A percentile compares a stretch with the other conserved stretches of the same genome.
Conservation (phyloP, 2,888 invertebrate species). For the Erannis defoliaria region DNA sequence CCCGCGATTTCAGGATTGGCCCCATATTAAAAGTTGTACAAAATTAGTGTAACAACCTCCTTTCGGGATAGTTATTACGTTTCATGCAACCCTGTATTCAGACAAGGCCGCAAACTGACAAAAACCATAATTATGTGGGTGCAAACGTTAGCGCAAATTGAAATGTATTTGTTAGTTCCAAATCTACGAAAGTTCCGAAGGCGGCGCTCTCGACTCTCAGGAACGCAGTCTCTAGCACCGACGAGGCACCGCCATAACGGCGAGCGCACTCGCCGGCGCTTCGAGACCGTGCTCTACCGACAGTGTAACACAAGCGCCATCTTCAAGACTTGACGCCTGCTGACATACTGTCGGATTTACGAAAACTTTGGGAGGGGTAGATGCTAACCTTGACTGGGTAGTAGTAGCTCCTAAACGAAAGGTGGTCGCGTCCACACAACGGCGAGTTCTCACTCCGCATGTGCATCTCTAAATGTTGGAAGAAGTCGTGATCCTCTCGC, state of each 20-base stretch:
- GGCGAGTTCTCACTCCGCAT: slow-evolving; percentile 99
- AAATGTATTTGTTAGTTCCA: slow-evolving; percentile 69
- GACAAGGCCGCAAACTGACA: neutral
- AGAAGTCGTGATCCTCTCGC: slow-evolving; percentile 99
- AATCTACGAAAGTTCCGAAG: slow-evolving; percentile 69
- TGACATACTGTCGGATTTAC: slow-evolving; percentile 76
- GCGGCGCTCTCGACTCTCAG: slow-evolving; percentile 77
- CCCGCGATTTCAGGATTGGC: no score
- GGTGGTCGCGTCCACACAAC: slow-evolving; percentile 98
- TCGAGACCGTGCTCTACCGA: slow-evolving; percentile 71
- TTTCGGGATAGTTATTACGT: no score
- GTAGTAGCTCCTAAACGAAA: slow-evolving; percentile 98
- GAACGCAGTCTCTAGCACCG: slow-evolving; percentile 60
- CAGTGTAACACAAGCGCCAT: slow-evolving; percentile 77
- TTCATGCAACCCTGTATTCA: no score
- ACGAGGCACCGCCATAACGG: slow-evolving; percentile 70
- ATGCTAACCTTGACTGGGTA: slow-evolving; percentile 95
- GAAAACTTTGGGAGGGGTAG: neutral
- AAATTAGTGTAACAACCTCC: no score
- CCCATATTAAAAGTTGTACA: no score
- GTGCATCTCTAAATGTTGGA: slow-evolving; percentile 99
- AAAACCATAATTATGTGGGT: no score
- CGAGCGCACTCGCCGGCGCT: slow-evolving; percentile 53
- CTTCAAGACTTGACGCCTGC: slow-evolving; percentile 58
- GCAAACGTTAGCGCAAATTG: neutral